These are phyloP conservation scores for Microcebus griseorufus DNA, from an alignment of 2,113 vertebrate species.

Conservation along the genomic window DNA sequence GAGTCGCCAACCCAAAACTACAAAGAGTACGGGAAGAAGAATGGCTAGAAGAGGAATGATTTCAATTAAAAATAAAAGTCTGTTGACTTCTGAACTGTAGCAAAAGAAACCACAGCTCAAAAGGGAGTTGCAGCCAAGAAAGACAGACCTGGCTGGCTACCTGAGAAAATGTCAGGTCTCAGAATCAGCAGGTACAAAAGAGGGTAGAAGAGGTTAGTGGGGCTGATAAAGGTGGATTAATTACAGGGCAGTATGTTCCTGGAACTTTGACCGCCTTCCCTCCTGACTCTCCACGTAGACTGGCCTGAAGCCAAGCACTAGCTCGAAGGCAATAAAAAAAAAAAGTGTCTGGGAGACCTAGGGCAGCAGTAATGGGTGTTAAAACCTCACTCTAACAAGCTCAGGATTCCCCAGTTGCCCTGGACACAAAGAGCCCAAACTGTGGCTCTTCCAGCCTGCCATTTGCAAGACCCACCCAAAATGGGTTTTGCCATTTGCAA, in stretches of 20 bases:
- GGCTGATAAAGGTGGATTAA: not conserved
- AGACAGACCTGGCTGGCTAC: not conserved
- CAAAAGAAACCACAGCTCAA: slow-evolving; percentile 31
- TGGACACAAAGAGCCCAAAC: not conserved
- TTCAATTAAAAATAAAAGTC: not conserved
- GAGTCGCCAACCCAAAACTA: not conserved
- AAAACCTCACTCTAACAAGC: not conserved
- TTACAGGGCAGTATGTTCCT: not conserved
- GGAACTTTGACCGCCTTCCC: rapidly evolving
- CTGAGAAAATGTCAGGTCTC: not conserved
- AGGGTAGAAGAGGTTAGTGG: too few relatives aligned
- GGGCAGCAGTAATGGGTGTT: not conserved
- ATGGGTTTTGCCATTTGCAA: too few relatives aligned
- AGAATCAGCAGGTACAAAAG: not conserved
- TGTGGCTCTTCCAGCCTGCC: not conserved
- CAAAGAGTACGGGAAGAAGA: not conserved
- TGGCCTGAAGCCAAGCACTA: not conserved
- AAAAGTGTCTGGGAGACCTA: not conserved
- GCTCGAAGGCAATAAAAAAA: not conserved
- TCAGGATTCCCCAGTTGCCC: not conserved
- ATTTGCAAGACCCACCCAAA: not conserved
- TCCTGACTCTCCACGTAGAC: not conserved
- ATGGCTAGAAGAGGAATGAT: not conserved
- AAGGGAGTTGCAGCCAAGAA: not conserved
- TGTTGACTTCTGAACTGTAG: not conserved